phyloP scores from a whole-genome alignment of 2,888 invertebrate species.

The Anagyrus pseudococci region DNA sequence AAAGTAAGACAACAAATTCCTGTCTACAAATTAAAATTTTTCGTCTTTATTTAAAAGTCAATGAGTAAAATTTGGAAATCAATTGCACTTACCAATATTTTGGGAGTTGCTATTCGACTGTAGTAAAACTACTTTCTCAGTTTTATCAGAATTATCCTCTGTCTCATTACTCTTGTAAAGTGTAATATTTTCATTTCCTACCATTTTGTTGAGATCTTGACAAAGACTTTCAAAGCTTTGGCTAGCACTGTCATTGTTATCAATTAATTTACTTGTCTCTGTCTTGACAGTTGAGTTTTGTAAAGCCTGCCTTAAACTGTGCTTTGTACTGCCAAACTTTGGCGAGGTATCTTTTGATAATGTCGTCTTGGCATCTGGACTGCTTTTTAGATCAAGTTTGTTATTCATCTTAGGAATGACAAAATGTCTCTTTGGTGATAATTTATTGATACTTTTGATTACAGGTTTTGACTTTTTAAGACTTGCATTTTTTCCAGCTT shows the following conservation, averaged over 20 bases:
- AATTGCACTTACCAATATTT: no score
- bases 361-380: no score
- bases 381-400: no score
- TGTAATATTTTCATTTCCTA: constrained; percentile 12
- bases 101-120: no score
- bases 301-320: background rate
- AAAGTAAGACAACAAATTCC: no score
- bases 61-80: no score
- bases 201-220: constrained; percentile 10
- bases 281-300: background rate
- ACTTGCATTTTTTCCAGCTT: background rate
- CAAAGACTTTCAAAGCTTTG: constrained; percentile 31
- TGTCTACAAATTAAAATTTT: no score
- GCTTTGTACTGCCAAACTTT: background rate
- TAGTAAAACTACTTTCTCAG: no score
- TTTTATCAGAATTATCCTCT: no score
- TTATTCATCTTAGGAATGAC: no score
- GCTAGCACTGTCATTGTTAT: background rate
- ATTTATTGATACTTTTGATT: constrained; percentile 38
- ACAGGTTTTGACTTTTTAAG: constrained; percentile 13
- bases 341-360: background rate
- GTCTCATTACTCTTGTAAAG: constrained; percentile 3
- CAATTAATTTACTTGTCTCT: background rate
- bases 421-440: no score
- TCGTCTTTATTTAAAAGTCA: no score